phyloP scores from a whole-genome alignment of 2,888 invertebrate genomes.

The Latheticus oryzae region DNA sequence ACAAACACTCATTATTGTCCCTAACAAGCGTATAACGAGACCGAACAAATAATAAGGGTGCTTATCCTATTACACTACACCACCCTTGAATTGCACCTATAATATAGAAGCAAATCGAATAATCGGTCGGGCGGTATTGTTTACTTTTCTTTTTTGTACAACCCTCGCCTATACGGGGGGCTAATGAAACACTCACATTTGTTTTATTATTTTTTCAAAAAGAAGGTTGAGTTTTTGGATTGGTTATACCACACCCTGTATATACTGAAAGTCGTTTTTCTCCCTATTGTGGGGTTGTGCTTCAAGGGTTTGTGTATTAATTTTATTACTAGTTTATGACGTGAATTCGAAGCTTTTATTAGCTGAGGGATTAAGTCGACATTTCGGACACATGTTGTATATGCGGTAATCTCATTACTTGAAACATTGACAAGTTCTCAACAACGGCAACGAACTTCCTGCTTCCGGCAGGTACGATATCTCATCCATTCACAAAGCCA shows the following conservation, averaged over 20 bases:
- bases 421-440: no score
- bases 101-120: slow-evolving; percentile 31
- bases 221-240: no score
- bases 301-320: slow-evolving; percentile 14
- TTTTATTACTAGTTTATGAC: slow-evolving; percentile 28
- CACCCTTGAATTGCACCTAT: slow-evolving; percentile 38
- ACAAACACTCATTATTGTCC: slow-evolving; percentile 27
- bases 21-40: slow-evolving; percentile 42
- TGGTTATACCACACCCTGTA: no score
- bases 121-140: slow-evolving; percentile 25
- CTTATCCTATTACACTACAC: slow-evolving; percentile 41
- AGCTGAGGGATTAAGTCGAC: slow-evolving; percentile 1
- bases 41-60: slow-evolving; percentile 39
- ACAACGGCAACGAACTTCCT: slow-evolving; percentile 1
- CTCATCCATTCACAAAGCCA: slow-evolving; percentile 47
- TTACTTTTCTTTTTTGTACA: slow-evolving; percentile 23
- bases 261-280: no score
- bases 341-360: slow-evolving; percentile 6
- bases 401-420: no score
- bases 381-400: no score
- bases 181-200: not conserved
- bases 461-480: slow-evolving; percentile 7
- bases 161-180: slow-evolving; percentile 24
- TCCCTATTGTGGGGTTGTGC: slow-evolving; percentile 8
- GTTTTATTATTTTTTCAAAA: not conserved